Evolutionary conservation across 2,113 vertebrate genomes (phyloP), one percentile per base, ranked within the genome.

Genomic region (Thermophis baileyi): DNA sequence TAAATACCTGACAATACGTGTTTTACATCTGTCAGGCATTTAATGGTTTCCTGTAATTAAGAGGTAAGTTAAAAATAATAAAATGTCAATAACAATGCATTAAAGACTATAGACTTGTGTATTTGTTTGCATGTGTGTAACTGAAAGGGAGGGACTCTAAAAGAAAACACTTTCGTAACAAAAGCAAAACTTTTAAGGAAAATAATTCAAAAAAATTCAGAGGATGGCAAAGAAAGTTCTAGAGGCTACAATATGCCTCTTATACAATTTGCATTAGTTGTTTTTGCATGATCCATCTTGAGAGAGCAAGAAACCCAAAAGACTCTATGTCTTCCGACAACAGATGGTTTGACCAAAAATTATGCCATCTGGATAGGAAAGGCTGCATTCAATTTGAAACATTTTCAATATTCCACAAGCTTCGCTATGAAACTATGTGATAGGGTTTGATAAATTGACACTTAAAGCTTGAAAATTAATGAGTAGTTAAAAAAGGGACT

Each of bases 171-270:
- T 55, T 89, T 63, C 50, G 93, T 90, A 92, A 87, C 87, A 94
- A 95, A 94, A 51, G 88, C 94, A 92, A 91, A 51, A 69, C 91
- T 89, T 85, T 63, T 50, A 87, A 60, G 93, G 93, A 89, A 57
- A 74, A 93, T 51, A 93, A 60, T 85, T 95, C 92, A 88, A 90
- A 88, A 89, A 88, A 91, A 93, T 90, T 93, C 54, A 90, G 47
- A 46, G 44, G 88, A 87, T 49, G 16, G 88, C 87, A 91, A 94
- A n/a, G 49, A 53, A 92, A 95, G 93, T 0, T 0, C 4, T 89
- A 69, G 90, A 91, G n/a, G n/a, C 4, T 44, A 47, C 51, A 92
- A 46, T 81, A 81, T 85, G 94, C 89, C 30, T 90, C 27, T 69
- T 69, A 69, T 49, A 22, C 46, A 22, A 90, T 50, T 90, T 47